Evolutionary conservation across 1,140 invertebrate genomes (phyloP).

Genomic region (Cylas formicarius): DNA sequence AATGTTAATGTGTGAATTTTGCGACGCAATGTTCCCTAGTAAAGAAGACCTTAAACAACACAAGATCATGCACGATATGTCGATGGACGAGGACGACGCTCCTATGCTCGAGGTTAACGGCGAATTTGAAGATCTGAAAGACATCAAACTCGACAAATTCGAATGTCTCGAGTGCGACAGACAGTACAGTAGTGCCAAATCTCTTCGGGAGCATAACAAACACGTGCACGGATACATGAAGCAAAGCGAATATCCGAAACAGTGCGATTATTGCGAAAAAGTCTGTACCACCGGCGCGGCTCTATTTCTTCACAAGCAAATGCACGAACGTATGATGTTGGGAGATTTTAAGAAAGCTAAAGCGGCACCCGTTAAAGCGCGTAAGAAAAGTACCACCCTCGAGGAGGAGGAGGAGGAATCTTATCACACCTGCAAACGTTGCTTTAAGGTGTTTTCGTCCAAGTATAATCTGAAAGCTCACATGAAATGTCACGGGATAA

Average conservation of each 20-base stretch:
- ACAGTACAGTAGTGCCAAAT: conserved; percentile 24
- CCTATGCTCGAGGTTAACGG: neutral
- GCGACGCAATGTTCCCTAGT: conserved; percentile 27
- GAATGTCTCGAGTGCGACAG: conserved; percentile 28
- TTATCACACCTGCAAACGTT: conserved; percentile 36
- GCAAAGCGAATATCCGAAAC: conserved; percentile 25
- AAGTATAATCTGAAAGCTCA: conserved; percentile 34
- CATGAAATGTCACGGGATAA: conserved; percentile 34
- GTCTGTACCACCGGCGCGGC: conserved; percentile 27
- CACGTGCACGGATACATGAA: conserved; percentile 20
- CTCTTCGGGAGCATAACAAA: conserved; percentile 32
- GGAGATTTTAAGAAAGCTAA: conserved; percentile 13
- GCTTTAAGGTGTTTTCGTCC: conserved; percentile 37
- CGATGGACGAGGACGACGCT: conserved; percentile 5
- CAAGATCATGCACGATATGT: conserved; percentile 18
- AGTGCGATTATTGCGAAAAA: conserved; percentile 34
- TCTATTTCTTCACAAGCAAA: conserved; percentile 28
- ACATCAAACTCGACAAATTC: conserved; percentile 20
- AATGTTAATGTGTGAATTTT: conserved; percentile 27
- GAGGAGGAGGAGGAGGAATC: conserved; percentile 27
- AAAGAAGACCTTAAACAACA: conserved; percentile 31
- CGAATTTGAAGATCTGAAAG: conserved; percentile 5
- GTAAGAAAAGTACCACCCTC: conserved; percentile 8
- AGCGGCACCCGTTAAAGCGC: neutral
- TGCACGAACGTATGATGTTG: conserved; percentile 27